A percentile compares a stretch with the other conserved stretches of the same genome.
Conservation (phyloP, 2,113 vertebrate genomes). For the Prietella phreatophila region DNA sequence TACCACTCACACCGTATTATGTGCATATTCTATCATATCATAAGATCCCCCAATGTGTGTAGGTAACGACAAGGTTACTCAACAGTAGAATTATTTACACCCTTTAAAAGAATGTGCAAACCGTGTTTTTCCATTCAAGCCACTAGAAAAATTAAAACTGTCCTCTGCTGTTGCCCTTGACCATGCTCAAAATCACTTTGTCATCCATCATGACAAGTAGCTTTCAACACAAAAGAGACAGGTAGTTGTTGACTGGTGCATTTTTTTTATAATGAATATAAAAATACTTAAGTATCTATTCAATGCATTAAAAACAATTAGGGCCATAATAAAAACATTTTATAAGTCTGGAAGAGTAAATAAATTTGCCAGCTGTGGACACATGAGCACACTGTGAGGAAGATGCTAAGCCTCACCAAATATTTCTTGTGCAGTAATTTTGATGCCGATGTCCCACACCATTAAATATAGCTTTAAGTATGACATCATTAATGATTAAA, state of each 20-base stretch:
- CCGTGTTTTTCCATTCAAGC: neutral
- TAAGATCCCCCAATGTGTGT: neutral
- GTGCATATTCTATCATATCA: neutral
- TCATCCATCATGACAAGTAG: neutral
- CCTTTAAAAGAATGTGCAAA: neutral
- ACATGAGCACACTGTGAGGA: neutral
- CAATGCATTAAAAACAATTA: neutral
- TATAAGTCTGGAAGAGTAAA: neutral
- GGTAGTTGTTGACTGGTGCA: neutral
- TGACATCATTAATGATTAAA: neutral
- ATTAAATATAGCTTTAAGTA: too few relatives aligned
- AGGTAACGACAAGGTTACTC: neutral
- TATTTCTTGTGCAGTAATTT: neutral
- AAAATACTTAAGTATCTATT: neutral
- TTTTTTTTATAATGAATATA: neutral
- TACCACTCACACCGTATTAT: conserved; percentile 46
- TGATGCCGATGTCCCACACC: neutral
- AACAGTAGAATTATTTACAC: neutral
- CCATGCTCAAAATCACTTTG: neutral
- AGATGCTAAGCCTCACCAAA: neutral
- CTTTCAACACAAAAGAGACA: neutral
- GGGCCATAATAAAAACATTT: neutral
- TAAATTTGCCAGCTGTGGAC: neutral
- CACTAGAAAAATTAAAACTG: neutral
- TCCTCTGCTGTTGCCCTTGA: neutral